Percentiles rank a stretch among this genome's conserved stretches.
Evolutionary conservation across 2,797 vertebrate species (phyloP).

Genomic region (Halcyon chelicuti): DNA sequence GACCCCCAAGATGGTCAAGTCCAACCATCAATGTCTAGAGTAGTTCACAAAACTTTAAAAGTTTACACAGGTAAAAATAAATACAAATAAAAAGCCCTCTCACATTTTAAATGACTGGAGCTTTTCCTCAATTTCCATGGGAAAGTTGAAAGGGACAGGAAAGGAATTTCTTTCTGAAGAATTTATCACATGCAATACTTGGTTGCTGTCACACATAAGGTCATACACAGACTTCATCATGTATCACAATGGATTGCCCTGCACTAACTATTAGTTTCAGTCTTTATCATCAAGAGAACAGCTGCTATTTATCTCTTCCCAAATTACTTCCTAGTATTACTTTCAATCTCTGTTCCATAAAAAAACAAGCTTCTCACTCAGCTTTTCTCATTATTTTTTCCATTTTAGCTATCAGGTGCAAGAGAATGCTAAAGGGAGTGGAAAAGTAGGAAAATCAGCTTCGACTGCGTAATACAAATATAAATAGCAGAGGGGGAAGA

Average conservation of each 20-base stretch:
- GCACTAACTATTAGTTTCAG: neutral
- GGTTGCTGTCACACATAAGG: neutral
- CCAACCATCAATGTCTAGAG: neutral
- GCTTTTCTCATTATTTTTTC: neutral
- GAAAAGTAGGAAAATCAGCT: neutral
- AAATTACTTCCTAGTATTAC: slow-evolving; percentile 26
- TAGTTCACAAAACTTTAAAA: neutral
- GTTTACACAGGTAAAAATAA: neutral
- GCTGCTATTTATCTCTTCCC: slow-evolving; percentile 38
- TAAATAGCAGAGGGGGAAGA: neutral
- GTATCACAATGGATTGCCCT: neutral
- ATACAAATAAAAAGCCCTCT: neutral
- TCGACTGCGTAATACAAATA: neutral
- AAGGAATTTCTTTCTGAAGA: neutral
- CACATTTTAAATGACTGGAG: neutral
- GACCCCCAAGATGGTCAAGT: no score
- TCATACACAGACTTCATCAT: neutral
- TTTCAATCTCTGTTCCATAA: slow-evolving; percentile 11
- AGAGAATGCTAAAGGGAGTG: neutral
- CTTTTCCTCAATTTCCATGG: neutral
- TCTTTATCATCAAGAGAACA: slow-evolving; percentile 33
- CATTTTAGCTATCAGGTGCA: neutral
- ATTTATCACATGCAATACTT: neutral
- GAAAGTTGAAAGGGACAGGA: neutral
- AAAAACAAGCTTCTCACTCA: neutral